phyloP scores from a whole-genome alignment of 2,888 invertebrate genomes.

The Cheilosia soror region DNA sequence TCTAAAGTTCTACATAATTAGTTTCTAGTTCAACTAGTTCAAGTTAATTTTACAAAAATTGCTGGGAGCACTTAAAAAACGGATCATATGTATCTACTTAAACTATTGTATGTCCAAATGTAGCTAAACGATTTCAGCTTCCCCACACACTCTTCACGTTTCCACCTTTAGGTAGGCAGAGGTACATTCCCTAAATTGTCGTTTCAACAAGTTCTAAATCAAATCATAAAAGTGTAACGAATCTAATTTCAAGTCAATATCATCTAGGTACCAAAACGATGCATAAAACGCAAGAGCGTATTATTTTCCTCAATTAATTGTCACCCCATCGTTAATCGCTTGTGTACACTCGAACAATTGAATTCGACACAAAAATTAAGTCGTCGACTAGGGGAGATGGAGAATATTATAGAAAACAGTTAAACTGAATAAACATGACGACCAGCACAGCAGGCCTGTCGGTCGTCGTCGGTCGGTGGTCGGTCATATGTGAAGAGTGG shows the following conservation, averaged over 20 bases:
- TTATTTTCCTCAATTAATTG: constrained; percentile 51
- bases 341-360: constrained; percentile 51
- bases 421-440: constrained; percentile 1
- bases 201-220: too few relatives aligned
- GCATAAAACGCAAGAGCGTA: constrained; percentile 26
- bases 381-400: neutral
- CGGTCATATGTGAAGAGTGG: neutral
- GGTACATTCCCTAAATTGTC: neutral
- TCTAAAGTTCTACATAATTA: too few relatives aligned
- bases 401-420: constrained; percentile 9
- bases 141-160: neutral
- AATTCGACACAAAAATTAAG: constrained; percentile 39
- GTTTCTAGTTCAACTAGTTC: too few relatives aligned
- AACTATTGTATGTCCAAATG: too few relatives aligned
- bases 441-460: neutral
- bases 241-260: constrained; percentile 25
- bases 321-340: constrained; percentile 50
- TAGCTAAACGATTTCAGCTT: neutral
- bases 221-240: constrained; percentile 13
- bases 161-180: too few relatives aligned
- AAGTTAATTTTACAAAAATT: too few relatives aligned
- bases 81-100: too few relatives aligned
- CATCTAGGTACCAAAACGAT: constrained; percentile 22
- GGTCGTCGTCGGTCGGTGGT: neutral
- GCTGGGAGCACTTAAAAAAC: too few relatives aligned